Evolutionary conservation across 2,113 vertebrate genomes (phyloP).

Genomic region (Pterophyllum scalare): DNA sequence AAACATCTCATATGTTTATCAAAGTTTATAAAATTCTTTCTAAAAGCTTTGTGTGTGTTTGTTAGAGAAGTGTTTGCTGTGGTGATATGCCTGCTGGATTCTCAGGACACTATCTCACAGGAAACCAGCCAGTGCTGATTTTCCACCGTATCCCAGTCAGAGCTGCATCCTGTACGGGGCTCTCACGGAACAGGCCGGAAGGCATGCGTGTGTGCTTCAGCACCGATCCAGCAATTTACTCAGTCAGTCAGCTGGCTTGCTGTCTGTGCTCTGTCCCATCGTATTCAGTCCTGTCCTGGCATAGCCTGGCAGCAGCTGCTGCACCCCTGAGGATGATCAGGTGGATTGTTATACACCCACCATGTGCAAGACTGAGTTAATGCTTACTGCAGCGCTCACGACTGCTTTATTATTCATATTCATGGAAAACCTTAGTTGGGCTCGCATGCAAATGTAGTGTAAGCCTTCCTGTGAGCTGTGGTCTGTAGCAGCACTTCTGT

Average conservation of each 20-base stretch:
- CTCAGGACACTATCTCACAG: conserved; percentile 61
- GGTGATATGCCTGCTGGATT: conserved; percentile 24
- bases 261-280: conserved; percentile 43
- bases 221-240: conserved; percentile 37
- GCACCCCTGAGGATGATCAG: conserved; percentile 48
- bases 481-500: conserved; percentile 33
- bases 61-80: conserved; percentile 20
- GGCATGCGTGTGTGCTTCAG: conserved; percentile 57
- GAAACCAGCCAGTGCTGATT: conserved; percentile 71
- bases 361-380: conserved; percentile 33
- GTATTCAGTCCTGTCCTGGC: conserved; percentile 29
- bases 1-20: not conserved
- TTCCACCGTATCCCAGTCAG: conserved; percentile 67
- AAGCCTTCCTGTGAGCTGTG: conserved; percentile 24
- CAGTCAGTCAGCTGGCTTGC: conserved; percentile 23
- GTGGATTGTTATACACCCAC: conserved; percentile 47
- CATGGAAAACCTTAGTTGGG: conserved; percentile 37
- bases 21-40: not conserved
- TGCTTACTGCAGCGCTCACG: conserved; percentile 42
- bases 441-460: conserved; percentile 56
- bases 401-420: conserved; percentile 66
- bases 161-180: conserved; percentile 71
- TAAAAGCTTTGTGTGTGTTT: not conserved
- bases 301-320: conserved; percentile 29
- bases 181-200: conserved; percentile 71